Percentiles rank a stretch among this genome's conserved stretches.
Conservation (phyloP, 2,888 invertebrate species). For the Drymonia ruficornis region DNA sequence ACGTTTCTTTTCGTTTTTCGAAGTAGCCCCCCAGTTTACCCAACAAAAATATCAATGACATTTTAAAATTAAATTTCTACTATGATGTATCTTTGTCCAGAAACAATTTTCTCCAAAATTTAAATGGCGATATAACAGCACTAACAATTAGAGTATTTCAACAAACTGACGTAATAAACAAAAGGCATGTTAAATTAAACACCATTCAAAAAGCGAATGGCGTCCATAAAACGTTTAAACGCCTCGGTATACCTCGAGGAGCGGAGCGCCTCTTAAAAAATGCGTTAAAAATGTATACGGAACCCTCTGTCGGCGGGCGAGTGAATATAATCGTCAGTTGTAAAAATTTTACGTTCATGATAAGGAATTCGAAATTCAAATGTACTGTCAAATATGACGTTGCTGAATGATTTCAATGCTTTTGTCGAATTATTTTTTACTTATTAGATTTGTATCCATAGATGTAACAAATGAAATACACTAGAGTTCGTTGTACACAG, state of each 20-base stretch:
- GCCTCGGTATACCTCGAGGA: constrained; percentile 23
- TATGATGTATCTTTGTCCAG: no score
- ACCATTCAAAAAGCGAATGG: constrained; percentile 46
- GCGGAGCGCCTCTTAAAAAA: constrained; percentile 42
- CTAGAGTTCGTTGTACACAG: no score
- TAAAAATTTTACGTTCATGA: constrained; percentile 46
- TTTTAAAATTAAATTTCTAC: no score
- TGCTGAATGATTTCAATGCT: neutral
- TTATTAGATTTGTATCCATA: no score
- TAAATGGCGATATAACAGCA: neutral
- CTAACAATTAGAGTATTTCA: neutral
- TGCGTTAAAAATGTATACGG: constrained; percentile 45
- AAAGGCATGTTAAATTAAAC: constrained; percentile 29
- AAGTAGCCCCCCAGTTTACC: no score
- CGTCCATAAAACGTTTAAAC: constrained; percentile 33
- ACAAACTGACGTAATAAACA: constrained; percentile 1
- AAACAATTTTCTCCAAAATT: no score
- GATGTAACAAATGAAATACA: no score
- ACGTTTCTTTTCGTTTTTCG: no score
- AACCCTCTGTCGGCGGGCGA: constrained; percentile 24
- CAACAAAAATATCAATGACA: no score
- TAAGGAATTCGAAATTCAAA: constrained; percentile 28
- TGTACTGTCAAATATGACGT: neutral
- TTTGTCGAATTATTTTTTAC: no score
- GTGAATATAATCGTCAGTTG: constrained; percentile 43